Percentiles rank a stretch among this genome's conserved stretches.
phyloP scores from a whole-genome alignment of 2,888 invertebrate species.

The Peribatodes rhomboidaria region DNA sequence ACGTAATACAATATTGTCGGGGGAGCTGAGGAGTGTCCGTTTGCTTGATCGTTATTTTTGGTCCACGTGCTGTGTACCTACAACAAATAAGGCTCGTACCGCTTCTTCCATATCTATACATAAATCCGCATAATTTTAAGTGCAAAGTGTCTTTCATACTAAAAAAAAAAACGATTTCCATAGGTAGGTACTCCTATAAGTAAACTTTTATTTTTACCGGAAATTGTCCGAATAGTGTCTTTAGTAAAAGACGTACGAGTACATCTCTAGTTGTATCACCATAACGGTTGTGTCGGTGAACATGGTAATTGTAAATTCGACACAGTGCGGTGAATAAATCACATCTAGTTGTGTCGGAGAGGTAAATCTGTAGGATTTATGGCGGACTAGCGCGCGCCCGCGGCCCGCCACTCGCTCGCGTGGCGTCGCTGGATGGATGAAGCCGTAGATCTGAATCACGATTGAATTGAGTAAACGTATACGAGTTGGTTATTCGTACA shows the following conservation, averaged over 20 bases:
- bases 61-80: no score
- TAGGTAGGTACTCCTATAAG: no score
- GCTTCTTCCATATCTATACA: no score
- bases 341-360: conserved; percentile 71
- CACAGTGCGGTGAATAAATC: conserved; percentile 79
- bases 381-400: conserved; percentile 57
- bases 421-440: conserved; percentile 30
- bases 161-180: no score
- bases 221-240: conserved; percentile 8
- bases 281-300: conserved; percentile 70
- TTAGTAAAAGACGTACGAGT: no score
- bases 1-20: no score
- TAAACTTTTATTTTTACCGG: conserved; percentile 3
- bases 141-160: no score
- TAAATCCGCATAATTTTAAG: no score
- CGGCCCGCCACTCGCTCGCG: conserved; percentile 39
- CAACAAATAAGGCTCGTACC: no score
- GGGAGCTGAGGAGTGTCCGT: no score
- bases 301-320: conserved; percentile 80
- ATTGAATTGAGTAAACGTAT: conserved; percentile 7
- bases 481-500: background rate
- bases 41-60: no score
- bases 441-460: conserved; percentile 37
- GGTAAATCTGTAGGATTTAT: conserved; percentile 77
- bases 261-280: conserved; percentile 17